phyloP scores from a whole-genome alignment of 2,797 vertebrate genomes.

The Chromobotia macracanthus region DNA sequence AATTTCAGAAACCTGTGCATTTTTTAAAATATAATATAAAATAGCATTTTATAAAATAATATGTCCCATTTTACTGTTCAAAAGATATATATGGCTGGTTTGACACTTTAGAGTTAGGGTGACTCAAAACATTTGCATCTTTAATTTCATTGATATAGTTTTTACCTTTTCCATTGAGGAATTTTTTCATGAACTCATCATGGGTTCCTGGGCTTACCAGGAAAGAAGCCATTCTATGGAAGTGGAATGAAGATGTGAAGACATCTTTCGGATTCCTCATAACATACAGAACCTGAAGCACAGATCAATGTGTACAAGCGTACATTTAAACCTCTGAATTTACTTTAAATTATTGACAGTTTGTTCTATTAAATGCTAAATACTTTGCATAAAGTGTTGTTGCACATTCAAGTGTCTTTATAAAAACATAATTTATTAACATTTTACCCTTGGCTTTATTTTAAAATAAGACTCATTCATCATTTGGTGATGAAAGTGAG shows the following conservation, averaged over 20 bases:
- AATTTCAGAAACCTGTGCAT: too few species aligned
- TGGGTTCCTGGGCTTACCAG: slow-evolving; percentile 65
- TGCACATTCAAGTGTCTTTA: neutral
- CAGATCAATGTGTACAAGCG: neutral
- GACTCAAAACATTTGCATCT: too few species aligned
- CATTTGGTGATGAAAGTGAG: slow-evolving; percentile 71
- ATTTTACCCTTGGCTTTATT: slow-evolving; percentile 68
- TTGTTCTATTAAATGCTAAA: neutral
- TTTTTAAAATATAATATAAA: too few species aligned
- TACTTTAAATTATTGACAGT: neutral
- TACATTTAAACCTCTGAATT: neutral
- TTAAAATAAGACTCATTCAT: slow-evolving; percentile 73
- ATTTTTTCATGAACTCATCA: slow-evolving; percentile 71
- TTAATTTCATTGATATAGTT: too few species aligned
- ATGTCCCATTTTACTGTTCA: too few species aligned
- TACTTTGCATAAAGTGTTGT: neutral
- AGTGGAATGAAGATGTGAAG: slow-evolving; percentile 72
- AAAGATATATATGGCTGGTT: too few species aligned
- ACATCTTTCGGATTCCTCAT: slow-evolving; percentile 75
- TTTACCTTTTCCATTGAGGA: slow-evolving; percentile 69
- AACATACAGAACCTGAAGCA: slow-evolving; percentile 71
- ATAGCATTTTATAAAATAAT: too few species aligned
- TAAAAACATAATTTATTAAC: neutral
- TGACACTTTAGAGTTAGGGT: too few species aligned
- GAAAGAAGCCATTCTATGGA: slow-evolving; percentile 61